Evolutionary conservation across 2,888 invertebrate species (phyloP).

Genomic region (Morpho deidamia): DNA sequence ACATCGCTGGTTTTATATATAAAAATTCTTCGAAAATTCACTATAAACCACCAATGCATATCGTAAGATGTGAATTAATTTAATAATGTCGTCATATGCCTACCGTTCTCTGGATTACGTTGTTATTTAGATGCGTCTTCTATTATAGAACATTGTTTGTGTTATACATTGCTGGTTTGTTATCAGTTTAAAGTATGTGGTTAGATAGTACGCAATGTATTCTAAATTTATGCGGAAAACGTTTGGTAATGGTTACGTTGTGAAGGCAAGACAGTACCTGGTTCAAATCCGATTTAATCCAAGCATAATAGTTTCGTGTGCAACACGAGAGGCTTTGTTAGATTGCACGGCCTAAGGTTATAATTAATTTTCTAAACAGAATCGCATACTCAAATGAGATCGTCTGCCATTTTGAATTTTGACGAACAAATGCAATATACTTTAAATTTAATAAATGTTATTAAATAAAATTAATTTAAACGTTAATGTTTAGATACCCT

Average conservation of each 20-base stretch:
- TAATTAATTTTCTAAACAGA: not conserved
- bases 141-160: not conserved
- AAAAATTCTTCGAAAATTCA: not conserved
- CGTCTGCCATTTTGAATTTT: too few species aligned
- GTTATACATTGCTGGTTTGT: not conserved
- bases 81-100: too few species aligned
- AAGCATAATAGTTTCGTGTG: slow-evolving; percentile 21
- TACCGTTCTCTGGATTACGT: too few species aligned
- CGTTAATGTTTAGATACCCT: too few species aligned
- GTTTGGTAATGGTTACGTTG: too few species aligned
- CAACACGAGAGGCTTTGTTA: slow-evolving; percentile 7
- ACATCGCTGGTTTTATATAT: too few species aligned
- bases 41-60: not conserved
- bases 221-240: not conserved
- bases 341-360: not conserved
- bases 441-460: too few species aligned
- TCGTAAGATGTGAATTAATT: too few species aligned
- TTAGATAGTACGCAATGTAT: not conserved
- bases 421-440: too few species aligned
- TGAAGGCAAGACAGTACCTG: not conserved
- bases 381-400: not conserved
- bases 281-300: slow-evolving; percentile 20
- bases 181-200: not conserved
- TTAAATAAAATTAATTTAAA: too few species aligned
- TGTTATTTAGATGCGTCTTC: not conserved